These are phyloP conservation scores for Platalea minor DNA, from an alignment of 2,797 vertebrate genomes.

Conservation along the genomic window DNA sequence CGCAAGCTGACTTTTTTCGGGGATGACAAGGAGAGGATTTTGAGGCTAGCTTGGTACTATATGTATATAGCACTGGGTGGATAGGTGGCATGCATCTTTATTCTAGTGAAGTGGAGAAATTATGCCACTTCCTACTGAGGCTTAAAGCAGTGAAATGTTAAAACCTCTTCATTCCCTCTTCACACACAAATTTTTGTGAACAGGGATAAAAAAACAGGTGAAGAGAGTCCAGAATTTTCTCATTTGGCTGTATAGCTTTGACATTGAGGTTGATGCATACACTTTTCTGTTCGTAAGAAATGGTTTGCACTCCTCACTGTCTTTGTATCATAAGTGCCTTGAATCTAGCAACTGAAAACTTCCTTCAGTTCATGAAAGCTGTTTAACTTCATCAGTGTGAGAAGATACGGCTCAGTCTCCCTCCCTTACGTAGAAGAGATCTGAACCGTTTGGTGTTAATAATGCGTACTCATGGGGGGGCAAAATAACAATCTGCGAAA, in stretches of 20 bases:
- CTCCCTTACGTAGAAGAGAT: background rate
- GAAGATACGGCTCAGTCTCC: background rate
- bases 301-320: background rate
- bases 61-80: background rate
- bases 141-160: background rate
- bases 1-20: accelerated
- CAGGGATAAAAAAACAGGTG: background rate
- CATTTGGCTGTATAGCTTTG: background rate
- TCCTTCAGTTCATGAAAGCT: background rate
- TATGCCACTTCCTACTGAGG: background rate
- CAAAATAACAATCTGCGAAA: background rate
- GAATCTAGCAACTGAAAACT: background rate
- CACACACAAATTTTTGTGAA: background rate
- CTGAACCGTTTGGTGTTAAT: background rate
- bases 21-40: background rate
- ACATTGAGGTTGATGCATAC: background rate
- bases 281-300: background rate
- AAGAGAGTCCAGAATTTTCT: background rate
- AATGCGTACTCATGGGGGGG: accelerated
- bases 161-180: background rate
- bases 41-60: accelerated
- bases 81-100: background rate
- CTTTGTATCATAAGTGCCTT: background rate
- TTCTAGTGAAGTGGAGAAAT: background rate
- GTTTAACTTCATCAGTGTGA: background rate